Conservation (phyloP, 2,888 invertebrate genomes). For the Thymelicus acteon region DNA sequence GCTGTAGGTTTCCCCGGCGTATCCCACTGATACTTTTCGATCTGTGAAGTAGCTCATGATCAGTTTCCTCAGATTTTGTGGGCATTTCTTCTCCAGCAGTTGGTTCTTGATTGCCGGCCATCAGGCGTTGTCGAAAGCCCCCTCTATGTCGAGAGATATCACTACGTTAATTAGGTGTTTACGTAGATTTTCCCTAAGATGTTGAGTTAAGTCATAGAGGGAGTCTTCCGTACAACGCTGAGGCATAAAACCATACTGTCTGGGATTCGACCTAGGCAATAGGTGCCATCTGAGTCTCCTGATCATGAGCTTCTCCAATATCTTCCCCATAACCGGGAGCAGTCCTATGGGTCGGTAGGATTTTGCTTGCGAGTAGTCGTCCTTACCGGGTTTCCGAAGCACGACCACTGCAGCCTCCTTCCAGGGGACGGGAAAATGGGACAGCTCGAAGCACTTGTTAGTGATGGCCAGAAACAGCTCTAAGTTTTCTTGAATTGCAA, state of each 20-base stretch:
- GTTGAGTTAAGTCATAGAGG: conserved; percentile 11
- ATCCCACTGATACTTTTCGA: too few species aligned
- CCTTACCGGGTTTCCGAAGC: too few species aligned
- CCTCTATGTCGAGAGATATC: conserved; percentile 15
- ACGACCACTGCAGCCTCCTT: too few species aligned
- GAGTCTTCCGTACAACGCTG: conserved; percentile 21
- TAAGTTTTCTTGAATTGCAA: too few species aligned
- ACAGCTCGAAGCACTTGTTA: too few species aligned
- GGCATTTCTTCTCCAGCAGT: neutral
- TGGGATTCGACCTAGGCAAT: neutral
- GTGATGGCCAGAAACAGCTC: too few species aligned
- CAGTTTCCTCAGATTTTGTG: neutral
- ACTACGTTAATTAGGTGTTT: neutral
- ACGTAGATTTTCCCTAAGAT: neutral
- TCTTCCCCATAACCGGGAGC: conserved; percentile 16
- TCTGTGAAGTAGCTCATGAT: too few species aligned
- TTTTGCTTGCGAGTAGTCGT: too few species aligned
- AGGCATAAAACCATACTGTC: too few species aligned
- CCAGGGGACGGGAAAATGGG: too few species aligned
- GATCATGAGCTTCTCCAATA: conserved; percentile 25
- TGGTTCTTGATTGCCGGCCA: conserved; percentile 14
- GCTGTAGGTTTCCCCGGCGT: too few species aligned
- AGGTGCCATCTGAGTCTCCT: conserved; percentile 23
- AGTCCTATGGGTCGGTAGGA: conserved; percentile 8
- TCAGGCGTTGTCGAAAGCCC: conserved; percentile 21